Conservation (phyloP, 1,140 invertebrate genomes). For the Ostrea denselamellosa region DNA sequence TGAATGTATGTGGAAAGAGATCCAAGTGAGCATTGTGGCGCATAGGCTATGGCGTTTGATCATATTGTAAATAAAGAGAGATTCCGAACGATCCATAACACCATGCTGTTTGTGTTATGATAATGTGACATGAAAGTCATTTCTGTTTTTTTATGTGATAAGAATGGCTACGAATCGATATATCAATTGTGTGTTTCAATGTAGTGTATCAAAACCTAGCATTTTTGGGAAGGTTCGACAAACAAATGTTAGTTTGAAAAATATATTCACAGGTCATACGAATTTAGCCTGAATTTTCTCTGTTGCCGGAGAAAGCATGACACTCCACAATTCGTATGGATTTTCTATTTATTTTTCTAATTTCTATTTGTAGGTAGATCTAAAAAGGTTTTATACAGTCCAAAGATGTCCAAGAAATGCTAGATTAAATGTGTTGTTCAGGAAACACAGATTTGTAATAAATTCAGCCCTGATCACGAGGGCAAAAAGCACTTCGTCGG, state of each 20-base stretch:
- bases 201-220: neutral
- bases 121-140: neutral
- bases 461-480: neutral
- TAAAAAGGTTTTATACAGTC: neutral
- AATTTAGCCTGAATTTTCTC: constrained; percentile 4
- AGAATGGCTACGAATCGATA: constrained; percentile 4
- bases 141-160: neutral
- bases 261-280: neutral
- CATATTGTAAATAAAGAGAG: neutral
- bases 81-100: neutral
- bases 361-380: neutral
- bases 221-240: neutral
- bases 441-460: neutral
- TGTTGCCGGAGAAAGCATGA: neutral
- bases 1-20: too few species aligned
- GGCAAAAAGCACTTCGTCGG: neutral
- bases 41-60: too few species aligned
- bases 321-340: neutral
- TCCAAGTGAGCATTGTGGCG: too few species aligned
- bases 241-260: neutral
- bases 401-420: neutral
- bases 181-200: neutral
- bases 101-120: neutral
- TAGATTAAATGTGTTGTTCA: neutral
- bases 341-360: neutral